Conservation (phyloP, 2,113 vertebrate genomes). For the Mus spicilegus region DNA sequence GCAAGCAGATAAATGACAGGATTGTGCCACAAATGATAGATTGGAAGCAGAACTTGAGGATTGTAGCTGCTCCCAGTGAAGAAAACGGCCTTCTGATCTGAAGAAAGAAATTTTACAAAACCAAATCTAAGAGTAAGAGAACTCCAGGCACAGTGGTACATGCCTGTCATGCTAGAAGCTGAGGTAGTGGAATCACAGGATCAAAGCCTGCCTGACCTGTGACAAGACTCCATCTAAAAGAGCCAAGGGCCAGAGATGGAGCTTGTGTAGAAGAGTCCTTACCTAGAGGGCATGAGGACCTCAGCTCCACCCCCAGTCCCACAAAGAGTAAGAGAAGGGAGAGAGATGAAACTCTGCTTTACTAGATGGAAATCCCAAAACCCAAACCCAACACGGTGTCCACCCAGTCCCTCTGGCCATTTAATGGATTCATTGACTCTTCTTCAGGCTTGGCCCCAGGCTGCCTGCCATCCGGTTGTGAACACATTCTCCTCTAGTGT, state of each 20-base stretch:
- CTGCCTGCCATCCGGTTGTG: background rate
- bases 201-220: background rate
- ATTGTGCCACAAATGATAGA: conserved; percentile 63
- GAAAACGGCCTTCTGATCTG: conserved; percentile 56
- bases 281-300: no score
- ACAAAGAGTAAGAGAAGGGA: background rate
- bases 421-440: background rate
- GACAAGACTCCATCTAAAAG: background rate
- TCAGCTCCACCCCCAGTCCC: background rate
- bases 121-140: conserved; percentile 11
- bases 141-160: background rate
- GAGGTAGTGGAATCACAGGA: background rate
- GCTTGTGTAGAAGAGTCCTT: background rate
- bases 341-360: background rate
- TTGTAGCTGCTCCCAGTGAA: conserved; percentile 43
- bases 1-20: conserved; percentile 65
- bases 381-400: background rate
- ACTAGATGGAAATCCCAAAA: background rate
- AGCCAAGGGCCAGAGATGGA: background rate
- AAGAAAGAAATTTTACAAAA: conserved; percentile 54
- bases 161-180: no score
- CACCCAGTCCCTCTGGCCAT: background rate
- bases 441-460: background rate
- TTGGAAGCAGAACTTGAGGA: conserved; percentile 47
- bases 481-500: background rate